Percentiles rank a stretch among this genome's conserved stretches.
These are phyloP conservation scores for Cyprinella venusta DNA, from an alignment of 2,797 vertebrate genomes.

Conservation along the genomic window DNA sequence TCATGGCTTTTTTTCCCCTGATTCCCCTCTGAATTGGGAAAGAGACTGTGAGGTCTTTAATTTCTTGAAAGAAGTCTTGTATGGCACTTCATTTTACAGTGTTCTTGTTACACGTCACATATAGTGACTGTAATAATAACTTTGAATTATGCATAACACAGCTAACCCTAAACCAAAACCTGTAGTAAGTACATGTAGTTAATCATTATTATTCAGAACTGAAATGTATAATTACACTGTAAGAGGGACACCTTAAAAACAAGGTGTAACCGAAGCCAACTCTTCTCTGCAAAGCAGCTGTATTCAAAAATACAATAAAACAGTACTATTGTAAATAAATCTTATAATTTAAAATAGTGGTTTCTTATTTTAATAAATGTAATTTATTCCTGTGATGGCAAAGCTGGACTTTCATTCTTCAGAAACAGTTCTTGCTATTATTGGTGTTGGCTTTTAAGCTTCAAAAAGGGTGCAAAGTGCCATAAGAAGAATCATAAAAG, in stretches of 20 bases:
- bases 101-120: not conserved
- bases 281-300: not conserved
- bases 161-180: not conserved
- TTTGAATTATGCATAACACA: not conserved
- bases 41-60: conserved; percentile 15
- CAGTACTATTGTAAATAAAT: not conserved
- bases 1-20: conserved; percentile 52
- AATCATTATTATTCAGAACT: not conserved
- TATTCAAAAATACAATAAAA: not conserved
- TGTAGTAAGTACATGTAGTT: not conserved
- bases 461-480: not conserved
- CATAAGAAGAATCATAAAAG: not conserved
- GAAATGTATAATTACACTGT: not conserved
- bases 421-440: not conserved
- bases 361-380: not conserved
- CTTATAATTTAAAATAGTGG: not conserved
- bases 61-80: not conserved
- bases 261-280: not conserved
- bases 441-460: not conserved
- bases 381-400: not conserved
- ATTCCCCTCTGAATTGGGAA: conserved; percentile 54
- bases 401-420: not conserved
- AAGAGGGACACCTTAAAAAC: too few relatives aligned
- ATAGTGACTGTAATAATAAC: not conserved
- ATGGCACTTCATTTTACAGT: not conserved